Evolutionary conservation across 2,113 vertebrate species (phyloP), one percentile per base, ranked within the genome.

Genomic region (Alaudala cheleensis): DNA sequence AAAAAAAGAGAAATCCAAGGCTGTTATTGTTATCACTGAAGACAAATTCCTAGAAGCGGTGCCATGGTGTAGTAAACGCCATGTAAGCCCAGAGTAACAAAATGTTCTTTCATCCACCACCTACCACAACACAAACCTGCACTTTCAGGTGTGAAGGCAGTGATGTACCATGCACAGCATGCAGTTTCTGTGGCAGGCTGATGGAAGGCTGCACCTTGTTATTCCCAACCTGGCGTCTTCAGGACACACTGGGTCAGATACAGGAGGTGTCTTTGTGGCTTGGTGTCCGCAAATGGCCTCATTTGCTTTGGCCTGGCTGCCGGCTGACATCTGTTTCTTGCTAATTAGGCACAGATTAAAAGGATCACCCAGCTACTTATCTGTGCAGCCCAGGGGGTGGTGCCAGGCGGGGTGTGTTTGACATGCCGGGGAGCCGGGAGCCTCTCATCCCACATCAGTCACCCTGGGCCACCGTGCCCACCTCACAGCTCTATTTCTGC

Each of bases 401-500:
- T 65, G 85, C 73, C 79, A 50, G 82, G 89, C 21, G 0, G 33
- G 22, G 40, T 29, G 40, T 64, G 58, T 40, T 69, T 15, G 73
- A 77, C 47, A 2, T 23, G 47, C 69, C 5, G 2, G 25, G 70
- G 49, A 49, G 71, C 45, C 26, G 22, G 81, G 54, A 90, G 45
- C 57, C 65, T 81, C 86, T 86, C 5, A 3, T 47, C 87, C 86
- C 47, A 39, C 71, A 19, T 60, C 58, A 26, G 76, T n/a, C 86
- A 51, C 66, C 42, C 78, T 71, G 0, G 12, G 66, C 73, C 79
- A 37, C 47, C 0, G 0, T 90, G 76, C 88, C 73, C 90, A 66
- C 79, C 73, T 17, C 73, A 45, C 57, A 15, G 62, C 70, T 89
- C 95, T 96, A 95, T 94, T 95, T 96, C 94, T 93, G 42, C 77